Evolutionary conservation across 2,797 vertebrate species (phyloP), one percentile per base, ranked within the genome.

Genomic region (Eidolon dupreanum): DNA sequence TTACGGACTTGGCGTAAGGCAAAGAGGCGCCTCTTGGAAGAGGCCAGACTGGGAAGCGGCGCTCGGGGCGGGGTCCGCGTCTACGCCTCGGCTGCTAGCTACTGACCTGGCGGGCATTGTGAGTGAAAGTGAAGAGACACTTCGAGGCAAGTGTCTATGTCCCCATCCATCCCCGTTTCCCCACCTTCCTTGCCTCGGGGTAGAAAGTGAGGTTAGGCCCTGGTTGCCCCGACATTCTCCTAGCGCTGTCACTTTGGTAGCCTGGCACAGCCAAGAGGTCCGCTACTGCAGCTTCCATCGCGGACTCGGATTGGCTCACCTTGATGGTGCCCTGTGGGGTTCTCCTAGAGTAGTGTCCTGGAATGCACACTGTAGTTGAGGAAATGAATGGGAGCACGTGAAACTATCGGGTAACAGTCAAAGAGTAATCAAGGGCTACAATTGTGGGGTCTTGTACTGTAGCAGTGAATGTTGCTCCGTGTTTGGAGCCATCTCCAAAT

Each of bases 1-100:
- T 61, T 94, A 94, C 94, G 97, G 82, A 95, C 28, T 96, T 94
- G 78, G 96, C 97, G 96, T 96, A 94, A 95, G 71, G 93, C 28
- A 3, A 46, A 68, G 63, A 57, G 95, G 91, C 33, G 70, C 96
- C 1, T 28, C 70, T 20, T 17, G 66, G 2, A 57, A 57, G 71
- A 73, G 86, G 31, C 75, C 26, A 1, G 75, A 2, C 20, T 59
- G 55, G 78, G 88, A 63, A 86, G 61, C 26, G 28, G 46, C 22
- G 12, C 38, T 55, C 31, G 0, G 90, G 88, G 75, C 31, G 26
- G 51, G 73, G 77, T 22, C 19, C 2, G 8, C 3, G 0, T 2
- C 51, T 16, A 9, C 57, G 31, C 20, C 65, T 26, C 4, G 20
- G 6, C 26, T 16, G 12, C 2, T 15, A 4, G 59, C 46, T 24